Conservation (phyloP, 2,888 invertebrate genomes). For the Eurytoma adleriae region DNA sequence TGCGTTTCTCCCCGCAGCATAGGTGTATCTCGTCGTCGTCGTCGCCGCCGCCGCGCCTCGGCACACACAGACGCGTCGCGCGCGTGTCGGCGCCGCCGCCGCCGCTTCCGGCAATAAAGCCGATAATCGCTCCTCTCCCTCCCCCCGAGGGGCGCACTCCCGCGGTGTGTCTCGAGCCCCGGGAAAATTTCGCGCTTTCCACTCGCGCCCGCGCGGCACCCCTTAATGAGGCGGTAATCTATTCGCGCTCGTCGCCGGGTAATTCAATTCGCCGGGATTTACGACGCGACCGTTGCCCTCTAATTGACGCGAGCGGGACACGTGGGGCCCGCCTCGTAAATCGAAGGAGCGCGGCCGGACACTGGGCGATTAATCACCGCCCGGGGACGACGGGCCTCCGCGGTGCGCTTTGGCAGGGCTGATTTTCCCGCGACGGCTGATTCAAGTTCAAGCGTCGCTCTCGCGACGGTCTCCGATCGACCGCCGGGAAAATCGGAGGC, state of each 20-base stretch:
- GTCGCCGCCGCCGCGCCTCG: background rate
- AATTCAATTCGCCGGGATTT: too few species aligned
- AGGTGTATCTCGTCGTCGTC: too few species aligned
- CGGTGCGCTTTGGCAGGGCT: background rate
- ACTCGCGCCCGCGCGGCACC: background rate
- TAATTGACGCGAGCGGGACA: background rate
- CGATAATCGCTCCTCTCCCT: conserved; percentile 16
- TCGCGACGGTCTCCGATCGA: background rate
- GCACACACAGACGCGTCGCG: background rate
- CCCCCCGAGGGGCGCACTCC: background rate
- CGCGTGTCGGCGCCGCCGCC: background rate
- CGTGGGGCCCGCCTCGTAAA: background rate
- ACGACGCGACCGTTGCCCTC: background rate
- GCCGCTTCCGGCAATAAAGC: conserved; percentile 52
- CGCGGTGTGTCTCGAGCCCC: background rate
- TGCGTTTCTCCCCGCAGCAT: background rate
- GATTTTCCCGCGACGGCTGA: background rate
- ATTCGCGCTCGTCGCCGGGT: too few species aligned
- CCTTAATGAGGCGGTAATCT: background rate
- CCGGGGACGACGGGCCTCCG: background rate
- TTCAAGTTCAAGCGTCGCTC: background rate
- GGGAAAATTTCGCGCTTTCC: background rate
- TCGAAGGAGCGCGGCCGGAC: conserved; percentile 2
- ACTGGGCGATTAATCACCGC: background rate
- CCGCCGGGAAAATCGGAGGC: background rate